Percentiles rank a stretch among this genome's conserved stretches.
Conservation (phyloP, 2,888 invertebrate species). For the Drosophila greeni region DNA sequence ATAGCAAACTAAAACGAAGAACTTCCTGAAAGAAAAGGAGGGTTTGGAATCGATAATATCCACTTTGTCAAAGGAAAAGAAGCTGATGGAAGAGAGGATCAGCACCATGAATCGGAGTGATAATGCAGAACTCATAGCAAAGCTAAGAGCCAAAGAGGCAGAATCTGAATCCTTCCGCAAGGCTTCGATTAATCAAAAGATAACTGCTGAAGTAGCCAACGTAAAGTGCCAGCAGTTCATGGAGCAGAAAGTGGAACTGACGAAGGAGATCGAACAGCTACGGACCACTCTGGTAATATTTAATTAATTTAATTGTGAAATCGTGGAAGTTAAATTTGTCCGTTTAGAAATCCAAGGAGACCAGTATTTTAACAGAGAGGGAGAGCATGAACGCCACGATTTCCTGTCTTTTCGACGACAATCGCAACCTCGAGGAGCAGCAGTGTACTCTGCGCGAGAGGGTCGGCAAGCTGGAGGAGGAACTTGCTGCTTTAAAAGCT, state of each 20-base stretch:
- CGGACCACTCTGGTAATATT: neutral
- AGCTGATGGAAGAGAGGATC: constrained; percentile 50
- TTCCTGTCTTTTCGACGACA: constrained; percentile 51
- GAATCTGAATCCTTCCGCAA: neutral
- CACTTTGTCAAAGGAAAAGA: constrained; percentile 54
- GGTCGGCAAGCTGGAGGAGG: constrained; percentile 46
- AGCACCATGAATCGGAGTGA: constrained; percentile 37
- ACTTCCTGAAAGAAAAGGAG: constrained; percentile 40
- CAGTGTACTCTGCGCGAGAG: constrained; percentile 42
- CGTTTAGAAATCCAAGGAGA: constrained; percentile 47
- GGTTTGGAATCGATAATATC: constrained; percentile 46
- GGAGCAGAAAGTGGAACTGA: neutral
- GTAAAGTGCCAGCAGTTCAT: neutral
- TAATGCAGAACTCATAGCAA: constrained; percentile 9
- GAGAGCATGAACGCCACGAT: constrained; percentile 48
- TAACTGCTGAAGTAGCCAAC: neutral
- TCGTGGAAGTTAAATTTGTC: neutral
- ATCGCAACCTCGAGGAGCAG: constrained; percentile 56
- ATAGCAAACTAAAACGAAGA: constrained; percentile 46
- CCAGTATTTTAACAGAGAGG: constrained; percentile 33
- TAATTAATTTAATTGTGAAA: neutral
- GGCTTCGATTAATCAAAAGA: neutral
- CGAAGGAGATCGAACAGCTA: neutral
- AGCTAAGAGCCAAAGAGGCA: constrained; percentile 8
- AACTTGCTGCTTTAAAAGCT: constrained; percentile 36